Evolutionary conservation across 2,797 vertebrate genomes (phyloP), one percentile per base, ranked within the genome.

Genomic region (Zalophus californianus): DNA sequence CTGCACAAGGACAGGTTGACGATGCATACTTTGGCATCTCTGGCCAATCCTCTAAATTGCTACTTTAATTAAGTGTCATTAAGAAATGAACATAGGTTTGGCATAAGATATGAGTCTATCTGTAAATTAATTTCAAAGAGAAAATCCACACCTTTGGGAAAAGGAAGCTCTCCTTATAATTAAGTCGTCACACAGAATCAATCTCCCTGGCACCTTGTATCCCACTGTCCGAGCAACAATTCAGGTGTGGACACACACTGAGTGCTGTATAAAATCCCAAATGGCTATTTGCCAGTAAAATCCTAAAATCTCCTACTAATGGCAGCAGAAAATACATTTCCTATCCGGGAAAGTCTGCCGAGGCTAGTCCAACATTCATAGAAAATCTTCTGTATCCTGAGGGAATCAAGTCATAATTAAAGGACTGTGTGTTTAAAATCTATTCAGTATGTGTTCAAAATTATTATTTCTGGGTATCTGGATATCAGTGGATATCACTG

Each of bases 111-210:
- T 11, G 56, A 96, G 11, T 95, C 78, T 97, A 78, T 77, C 29
- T 32, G 91, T 35, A 91, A 90, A 94, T 94, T 86, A 70, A 96
- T 89, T 94, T 84, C 93, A 86, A 82, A 97, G 64, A 58, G 54
- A 73, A 95, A 93, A 86, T 25, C 20, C 10, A 35, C 18, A 68
- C 50, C 56, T 90, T 88, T 64, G 94, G 90, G 41, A 44, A 92
- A 82, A 91, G 44, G 90, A 91, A 87, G 50, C 21, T 91, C 89
- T 78, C 58, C 52, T 93, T 80, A 32, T 38, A 94, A 95, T 83
- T 72, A 66, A 84, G 44, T 54, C 56, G 90, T 58, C 70, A 62
- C 48, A 60, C 14, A 75, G 56, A 38, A 72, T 56, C 48, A 50
- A 62, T 66, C 48, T 92, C n/a, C 66, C 14, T 56, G 54, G 32